These are phyloP conservation scores for Pseudanteris insignis DNA, from an alignment of 2,888 invertebrate genomes.

Conservation along the genomic window DNA sequence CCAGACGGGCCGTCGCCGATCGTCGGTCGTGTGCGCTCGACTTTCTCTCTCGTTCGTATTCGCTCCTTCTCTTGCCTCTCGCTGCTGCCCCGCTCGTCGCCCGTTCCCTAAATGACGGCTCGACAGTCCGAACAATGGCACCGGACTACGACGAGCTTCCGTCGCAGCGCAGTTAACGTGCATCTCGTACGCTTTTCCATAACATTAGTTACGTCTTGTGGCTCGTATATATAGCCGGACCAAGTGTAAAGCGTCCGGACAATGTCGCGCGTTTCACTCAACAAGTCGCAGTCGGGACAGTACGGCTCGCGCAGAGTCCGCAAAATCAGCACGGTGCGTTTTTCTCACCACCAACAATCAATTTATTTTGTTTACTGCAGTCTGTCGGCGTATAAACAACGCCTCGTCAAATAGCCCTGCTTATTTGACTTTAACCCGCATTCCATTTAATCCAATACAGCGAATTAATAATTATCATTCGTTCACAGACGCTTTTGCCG, in stretches of 20 bases:
- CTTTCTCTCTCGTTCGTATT: constrained; percentile 3
- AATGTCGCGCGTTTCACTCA: constrained; percentile 66
- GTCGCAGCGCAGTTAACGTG: constrained; percentile 27
- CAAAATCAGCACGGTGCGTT: constrained; percentile 65
- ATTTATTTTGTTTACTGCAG: neutral
- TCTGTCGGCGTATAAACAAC: neutral
- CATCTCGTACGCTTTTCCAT: constrained; percentile 10
- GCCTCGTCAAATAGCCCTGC: no score
- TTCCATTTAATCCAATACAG: no score
- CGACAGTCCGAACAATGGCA: constrained; percentile 55
- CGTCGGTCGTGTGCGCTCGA: neutral
- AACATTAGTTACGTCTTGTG: constrained; percentile 16
- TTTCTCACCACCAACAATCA: neutral
- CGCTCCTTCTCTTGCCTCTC: neutral
- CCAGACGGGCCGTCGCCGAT: constrained; percentile 18
- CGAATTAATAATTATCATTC: no score
- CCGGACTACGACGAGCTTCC: constrained; percentile 60
- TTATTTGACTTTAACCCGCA: no score
- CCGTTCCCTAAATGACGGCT: constrained; percentile 22
- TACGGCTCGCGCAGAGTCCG: constrained; percentile 65
- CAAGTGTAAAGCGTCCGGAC: constrained; percentile 44
- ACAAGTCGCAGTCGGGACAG: constrained; percentile 65
- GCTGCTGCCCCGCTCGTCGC: neutral
- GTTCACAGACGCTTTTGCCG: no score
- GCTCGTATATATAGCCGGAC: constrained; percentile 10